These are phyloP conservation scores for Ceramica pisi DNA, from an alignment of 2,888 invertebrate species.

Conservation along the genomic window DNA sequence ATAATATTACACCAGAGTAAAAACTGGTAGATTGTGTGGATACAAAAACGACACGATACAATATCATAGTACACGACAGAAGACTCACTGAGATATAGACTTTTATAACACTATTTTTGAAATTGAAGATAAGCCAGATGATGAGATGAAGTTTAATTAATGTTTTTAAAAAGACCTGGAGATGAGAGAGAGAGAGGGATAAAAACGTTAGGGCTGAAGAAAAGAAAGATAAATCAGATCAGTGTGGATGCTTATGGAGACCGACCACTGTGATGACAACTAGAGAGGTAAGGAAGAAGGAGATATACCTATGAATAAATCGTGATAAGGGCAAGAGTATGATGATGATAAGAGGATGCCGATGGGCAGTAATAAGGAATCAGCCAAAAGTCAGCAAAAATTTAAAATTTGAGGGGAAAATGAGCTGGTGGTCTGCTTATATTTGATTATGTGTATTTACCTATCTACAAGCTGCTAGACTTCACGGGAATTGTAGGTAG, in stretches of 20 bases:
- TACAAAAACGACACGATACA: conserved; percentile 30
- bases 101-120: background rate
- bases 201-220: no score
- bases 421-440: no score
- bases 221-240: background rate
- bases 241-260: no score
- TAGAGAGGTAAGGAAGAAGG: no score
- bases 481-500: background rate
- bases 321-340: no score
- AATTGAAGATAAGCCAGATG: background rate
- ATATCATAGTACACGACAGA: conserved; percentile 15
- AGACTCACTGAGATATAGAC: background rate
- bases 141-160: background rate
- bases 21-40: conserved; percentile 20
- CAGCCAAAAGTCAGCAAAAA: background rate
- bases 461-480: background rate
- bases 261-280: no score
- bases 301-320: no score
- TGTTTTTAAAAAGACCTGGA: background rate
- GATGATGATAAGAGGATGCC: no score
- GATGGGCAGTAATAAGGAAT: no score
- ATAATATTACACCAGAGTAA: conserved; percentile 15
- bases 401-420: no score
- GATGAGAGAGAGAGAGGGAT: background rate
- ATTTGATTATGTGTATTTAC: background rate